A percentile compares a stretch with the other conserved stretches of the same genome.
Evolutionary conservation across 1,140 invertebrate species (phyloP).

Genomic region (Mylabris phalerata): DNA sequence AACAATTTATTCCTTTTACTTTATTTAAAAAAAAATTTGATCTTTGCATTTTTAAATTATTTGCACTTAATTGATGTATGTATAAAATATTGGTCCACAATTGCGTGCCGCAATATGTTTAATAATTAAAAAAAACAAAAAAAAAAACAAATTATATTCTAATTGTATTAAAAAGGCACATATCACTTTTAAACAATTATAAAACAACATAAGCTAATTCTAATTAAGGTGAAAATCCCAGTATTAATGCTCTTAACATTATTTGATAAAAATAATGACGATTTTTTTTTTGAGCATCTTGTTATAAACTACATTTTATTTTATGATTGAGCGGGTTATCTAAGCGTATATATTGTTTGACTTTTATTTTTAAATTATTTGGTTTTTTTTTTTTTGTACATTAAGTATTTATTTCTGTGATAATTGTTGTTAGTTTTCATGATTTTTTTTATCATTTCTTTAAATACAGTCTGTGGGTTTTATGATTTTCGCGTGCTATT

Average conservation of each 20-base stretch:
- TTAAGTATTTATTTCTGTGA: slow-evolving; percentile 37
- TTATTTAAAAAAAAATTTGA: neutral
- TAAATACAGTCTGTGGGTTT: slow-evolving; percentile 11
- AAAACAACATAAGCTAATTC: too few relatives aligned
- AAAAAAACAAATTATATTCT: too few relatives aligned
- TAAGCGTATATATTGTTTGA: slow-evolving; percentile 16
- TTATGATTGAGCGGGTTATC: slow-evolving; percentile 12
- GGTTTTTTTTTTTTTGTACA: slow-evolving; percentile 20
- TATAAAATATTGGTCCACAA: too few relatives aligned
- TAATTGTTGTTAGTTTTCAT: slow-evolving; percentile 31
- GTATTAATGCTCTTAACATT: slow-evolving; percentile 19
- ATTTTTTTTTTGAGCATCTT: slow-evolving; percentile 5
- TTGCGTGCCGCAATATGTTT: too few relatives aligned
- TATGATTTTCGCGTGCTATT: slow-evolving; percentile 19
- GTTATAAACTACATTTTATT: neutral
- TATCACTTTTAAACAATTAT: too few relatives aligned
- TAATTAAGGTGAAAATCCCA: neutral
- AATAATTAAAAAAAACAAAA: too few relatives aligned
- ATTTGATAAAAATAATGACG: slow-evolving; percentile 17
- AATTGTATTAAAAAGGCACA: too few relatives aligned
- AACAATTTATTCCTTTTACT: neutral
- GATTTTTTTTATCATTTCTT: neutral
- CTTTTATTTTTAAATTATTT: slow-evolving; percentile 12
- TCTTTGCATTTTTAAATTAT: too few relatives aligned
- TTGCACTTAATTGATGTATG: too few relatives aligned